Evolutionary conservation across 92 coral and sea anemone genomes (phyloP).

Genomic region (Isaurus tuberculatus): DNA sequence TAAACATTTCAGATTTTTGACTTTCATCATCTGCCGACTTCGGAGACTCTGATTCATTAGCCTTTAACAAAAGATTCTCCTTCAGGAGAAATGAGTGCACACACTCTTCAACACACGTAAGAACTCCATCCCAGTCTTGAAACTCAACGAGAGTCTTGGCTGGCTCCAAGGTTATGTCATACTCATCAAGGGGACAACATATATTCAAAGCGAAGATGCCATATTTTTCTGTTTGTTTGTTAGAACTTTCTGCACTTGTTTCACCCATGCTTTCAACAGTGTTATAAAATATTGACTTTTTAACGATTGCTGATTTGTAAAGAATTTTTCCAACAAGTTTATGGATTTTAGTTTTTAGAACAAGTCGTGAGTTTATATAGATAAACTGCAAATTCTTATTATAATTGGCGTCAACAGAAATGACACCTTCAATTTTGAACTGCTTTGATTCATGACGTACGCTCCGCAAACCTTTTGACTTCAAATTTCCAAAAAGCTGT

Average conservation of each 20-base stretch:
- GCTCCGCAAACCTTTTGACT: constrained; percentile 78
- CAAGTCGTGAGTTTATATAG: constrained; percentile 85
- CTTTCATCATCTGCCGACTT: constrained; percentile 44
- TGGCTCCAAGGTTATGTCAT: constrained; percentile 93
- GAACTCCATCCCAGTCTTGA: constrained; percentile 87
- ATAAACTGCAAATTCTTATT: constrained; percentile 86
- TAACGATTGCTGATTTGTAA: constrained; percentile 64
- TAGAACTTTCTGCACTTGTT: constrained; percentile 46
- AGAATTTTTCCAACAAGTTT: constrained; percentile 76
- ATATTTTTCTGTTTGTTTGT: constrained; percentile 73
- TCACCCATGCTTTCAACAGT: constrained; percentile 2
- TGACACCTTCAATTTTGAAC: constrained; percentile 73
- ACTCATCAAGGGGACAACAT: constrained; percentile 72
- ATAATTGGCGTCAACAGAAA: constrained; percentile 75
- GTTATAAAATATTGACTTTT: constrained; percentile 13
- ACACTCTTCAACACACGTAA: constrained; percentile 71
- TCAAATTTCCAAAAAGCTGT: constrained; percentile 88
- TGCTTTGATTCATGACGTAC: constrained; percentile 51
- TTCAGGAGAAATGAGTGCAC: constrained; percentile 67
- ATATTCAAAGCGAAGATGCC: constrained; percentile 84
- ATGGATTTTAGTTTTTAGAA: constrained; percentile 90
- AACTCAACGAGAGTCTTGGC: constrained; percentile 95
- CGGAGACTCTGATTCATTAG: constrained; percentile 8
- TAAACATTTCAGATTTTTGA: background rate
- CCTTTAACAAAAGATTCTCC: constrained; percentile 48